Percentiles rank a stretch among this genome's conserved stretches.
phyloP scores from a whole-genome alignment of 1,140 invertebrate species.

The Zelostemma sp. region DNA sequence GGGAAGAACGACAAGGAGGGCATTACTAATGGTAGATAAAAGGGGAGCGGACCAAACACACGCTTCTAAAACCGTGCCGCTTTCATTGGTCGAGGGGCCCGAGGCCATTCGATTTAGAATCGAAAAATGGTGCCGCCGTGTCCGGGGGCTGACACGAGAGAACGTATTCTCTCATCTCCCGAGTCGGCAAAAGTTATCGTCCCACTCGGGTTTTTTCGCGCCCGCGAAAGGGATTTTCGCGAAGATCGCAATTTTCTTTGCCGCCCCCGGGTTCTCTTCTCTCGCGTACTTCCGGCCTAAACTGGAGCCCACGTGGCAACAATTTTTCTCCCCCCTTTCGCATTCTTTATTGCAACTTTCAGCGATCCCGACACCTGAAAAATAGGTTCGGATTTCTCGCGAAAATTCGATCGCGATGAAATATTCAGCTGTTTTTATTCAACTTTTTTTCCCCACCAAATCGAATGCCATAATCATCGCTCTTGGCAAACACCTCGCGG shows the following conservation, averaged over 20 bases:
- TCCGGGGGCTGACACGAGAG: conserved; percentile 16
- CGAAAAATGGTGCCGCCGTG: conserved; percentile 58
- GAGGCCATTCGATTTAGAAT: conserved; percentile 63
- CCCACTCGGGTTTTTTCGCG: conserved; percentile 31
- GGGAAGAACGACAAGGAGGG: background rate
- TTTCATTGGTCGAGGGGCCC: conserved; percentile 50
- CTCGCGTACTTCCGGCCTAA: conserved; percentile 6
- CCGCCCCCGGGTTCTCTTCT: conserved; percentile 12
- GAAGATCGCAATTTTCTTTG: conserved; percentile 40
- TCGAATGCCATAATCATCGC: no score
- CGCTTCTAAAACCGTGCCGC: conserved; percentile 20
- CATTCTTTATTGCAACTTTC: conserved; percentile 30
- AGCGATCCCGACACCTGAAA: background rate
- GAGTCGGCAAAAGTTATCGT: conserved; percentile 22
- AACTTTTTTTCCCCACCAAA: no score
- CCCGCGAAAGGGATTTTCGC: conserved; percentile 28
- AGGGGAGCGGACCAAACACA: conserved; percentile 6
- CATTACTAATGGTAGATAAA: background rate
- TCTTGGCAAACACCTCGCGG: no score
- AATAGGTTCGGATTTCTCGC: no score
- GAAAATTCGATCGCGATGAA: no score
- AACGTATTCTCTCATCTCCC: conserved; percentile 30
- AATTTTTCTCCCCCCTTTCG: conserved; percentile 31
- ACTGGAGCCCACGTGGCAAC: conserved; percentile 12
- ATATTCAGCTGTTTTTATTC: no score